Conservation (phyloP, 2,113 vertebrate species). For the Proterorhinus semilunaris region DNA sequence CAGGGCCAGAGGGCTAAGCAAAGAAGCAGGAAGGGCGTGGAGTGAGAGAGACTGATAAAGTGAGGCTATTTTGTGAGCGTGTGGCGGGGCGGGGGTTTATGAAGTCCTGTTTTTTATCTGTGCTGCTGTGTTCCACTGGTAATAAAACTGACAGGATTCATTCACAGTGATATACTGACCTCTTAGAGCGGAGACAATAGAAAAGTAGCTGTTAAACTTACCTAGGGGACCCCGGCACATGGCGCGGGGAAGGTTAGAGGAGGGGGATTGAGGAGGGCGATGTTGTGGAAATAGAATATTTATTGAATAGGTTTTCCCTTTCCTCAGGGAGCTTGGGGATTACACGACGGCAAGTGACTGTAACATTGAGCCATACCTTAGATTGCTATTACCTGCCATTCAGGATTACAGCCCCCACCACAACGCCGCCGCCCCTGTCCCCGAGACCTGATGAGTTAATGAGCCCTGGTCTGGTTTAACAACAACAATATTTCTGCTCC, state of each 20-base stretch:
- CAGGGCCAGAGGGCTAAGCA: slow-evolving; percentile 37
- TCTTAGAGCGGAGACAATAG: slow-evolving; percentile 81
- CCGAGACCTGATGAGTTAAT: slow-evolving; percentile 1
- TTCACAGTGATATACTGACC: slow-evolving; percentile 82
- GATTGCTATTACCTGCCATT: slow-evolving; percentile 58
- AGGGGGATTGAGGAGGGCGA: slow-evolving; percentile 21
- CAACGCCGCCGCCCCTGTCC: slow-evolving; percentile 2
- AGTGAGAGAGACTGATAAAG: slow-evolving; percentile 79
- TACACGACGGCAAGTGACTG: slow-evolving; percentile 55
- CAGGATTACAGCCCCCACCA: slow-evolving; percentile 19
- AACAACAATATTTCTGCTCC: neutral
- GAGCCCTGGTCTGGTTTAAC: slow-evolving; percentile 16
- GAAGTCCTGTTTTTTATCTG: slow-evolving; percentile 82
- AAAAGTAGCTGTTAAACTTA: slow-evolving; percentile 83
- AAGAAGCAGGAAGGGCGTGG: slow-evolving; percentile 34
- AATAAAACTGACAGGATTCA: slow-evolving; percentile 84
- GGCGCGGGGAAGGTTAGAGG: slow-evolving; percentile 27
- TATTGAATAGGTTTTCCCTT: slow-evolving; percentile 74
- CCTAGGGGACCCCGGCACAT: slow-evolving; percentile 74
- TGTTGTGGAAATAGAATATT: slow-evolving; percentile 74
- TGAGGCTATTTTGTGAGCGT: slow-evolving; percentile 77
- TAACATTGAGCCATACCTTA: slow-evolving; percentile 42
- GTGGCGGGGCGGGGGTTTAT: slow-evolving; percentile 74
- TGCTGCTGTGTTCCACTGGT: slow-evolving; percentile 74
- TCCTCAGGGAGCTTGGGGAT: slow-evolving; percentile 60